Percentiles rank a stretch among this genome's conserved stretches.
Evolutionary conservation across 2,113 vertebrate genomes (phyloP).

Genomic region (Suricata suricatta): DNA sequence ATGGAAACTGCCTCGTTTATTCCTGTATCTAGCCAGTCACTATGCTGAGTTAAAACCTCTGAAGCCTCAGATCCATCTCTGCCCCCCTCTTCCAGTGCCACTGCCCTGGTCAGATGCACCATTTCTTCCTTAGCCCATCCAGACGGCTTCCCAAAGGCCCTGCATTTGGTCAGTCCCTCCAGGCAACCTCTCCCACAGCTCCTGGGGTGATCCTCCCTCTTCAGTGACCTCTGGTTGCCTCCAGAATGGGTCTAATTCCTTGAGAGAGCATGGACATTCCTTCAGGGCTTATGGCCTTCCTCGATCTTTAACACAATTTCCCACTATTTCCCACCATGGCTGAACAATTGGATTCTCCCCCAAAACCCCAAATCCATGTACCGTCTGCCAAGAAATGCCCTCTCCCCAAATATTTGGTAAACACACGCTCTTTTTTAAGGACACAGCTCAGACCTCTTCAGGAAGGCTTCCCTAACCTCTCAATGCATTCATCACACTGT

Average conservation of each 20-base stretch:
- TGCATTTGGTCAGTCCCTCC: not conserved
- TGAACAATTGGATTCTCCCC: not conserved
- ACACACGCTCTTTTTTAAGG: not conserved
- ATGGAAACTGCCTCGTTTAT: not conserved
- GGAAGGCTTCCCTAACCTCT: not conserved
- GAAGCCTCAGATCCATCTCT: not conserved
- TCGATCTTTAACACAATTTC: not conserved
- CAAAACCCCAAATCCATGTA: not conserved
- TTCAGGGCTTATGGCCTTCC: not conserved
- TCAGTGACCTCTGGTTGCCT: not conserved
- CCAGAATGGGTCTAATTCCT: not conserved
- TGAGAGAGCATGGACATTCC: not conserved
- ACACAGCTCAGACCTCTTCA: not conserved
- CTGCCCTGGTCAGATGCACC: not conserved
- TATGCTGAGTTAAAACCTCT: not conserved
- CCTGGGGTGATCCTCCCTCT: not conserved
- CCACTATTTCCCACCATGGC: not conserved
- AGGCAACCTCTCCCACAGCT: not conserved
- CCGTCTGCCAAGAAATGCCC: slow-evolving; percentile 16
- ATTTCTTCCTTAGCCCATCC: not conserved
- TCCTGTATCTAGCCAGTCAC: not conserved
- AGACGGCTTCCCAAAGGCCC: not conserved
- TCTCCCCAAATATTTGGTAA: not conserved
- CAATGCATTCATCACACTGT: not conserved
- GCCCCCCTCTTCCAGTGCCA: not conserved